Conservation (phyloP, 2,888 invertebrate genomes). For the Diaphora mendica region DNA sequence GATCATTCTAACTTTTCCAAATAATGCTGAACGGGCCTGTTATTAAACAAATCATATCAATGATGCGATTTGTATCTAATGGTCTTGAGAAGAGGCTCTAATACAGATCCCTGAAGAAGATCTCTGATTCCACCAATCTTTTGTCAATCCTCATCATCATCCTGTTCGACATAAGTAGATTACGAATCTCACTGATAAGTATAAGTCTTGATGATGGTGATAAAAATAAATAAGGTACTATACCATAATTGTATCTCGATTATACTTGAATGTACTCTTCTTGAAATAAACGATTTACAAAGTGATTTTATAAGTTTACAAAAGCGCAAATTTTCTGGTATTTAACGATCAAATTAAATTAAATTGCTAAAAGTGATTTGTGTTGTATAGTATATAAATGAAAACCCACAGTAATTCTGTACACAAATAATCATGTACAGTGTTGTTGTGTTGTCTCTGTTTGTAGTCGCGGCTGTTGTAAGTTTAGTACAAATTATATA, state of each 20-base stretch:
- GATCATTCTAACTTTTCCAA: no score
- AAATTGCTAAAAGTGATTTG: neutral
- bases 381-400: slow-evolving; percentile 22
- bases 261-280: neutral
- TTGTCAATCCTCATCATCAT: no score
- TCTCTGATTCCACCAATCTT: no score
- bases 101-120: no score
- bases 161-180: no score
- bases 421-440: slow-evolving; percentile 27
- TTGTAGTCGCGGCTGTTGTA: neutral
- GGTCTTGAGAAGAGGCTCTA: no score
- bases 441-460: neutral
- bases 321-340: slow-evolving; percentile 47
- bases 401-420: neutral
- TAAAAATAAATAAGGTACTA: neutral
- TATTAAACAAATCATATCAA: no score
- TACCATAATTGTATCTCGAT: neutral
- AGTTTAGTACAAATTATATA: neutral
- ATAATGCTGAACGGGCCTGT: no score
- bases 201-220: neutral
- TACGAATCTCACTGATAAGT: neutral
- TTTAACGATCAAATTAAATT: slow-evolving; percentile 32
- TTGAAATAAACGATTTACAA: neutral
- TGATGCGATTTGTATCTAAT: no score
- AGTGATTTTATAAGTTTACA: neutral